These are phyloP conservation scores for Eudyptes chrysolophus DNA, from an alignment of 2,113 vertebrate species.

Conservation along the genomic window DNA sequence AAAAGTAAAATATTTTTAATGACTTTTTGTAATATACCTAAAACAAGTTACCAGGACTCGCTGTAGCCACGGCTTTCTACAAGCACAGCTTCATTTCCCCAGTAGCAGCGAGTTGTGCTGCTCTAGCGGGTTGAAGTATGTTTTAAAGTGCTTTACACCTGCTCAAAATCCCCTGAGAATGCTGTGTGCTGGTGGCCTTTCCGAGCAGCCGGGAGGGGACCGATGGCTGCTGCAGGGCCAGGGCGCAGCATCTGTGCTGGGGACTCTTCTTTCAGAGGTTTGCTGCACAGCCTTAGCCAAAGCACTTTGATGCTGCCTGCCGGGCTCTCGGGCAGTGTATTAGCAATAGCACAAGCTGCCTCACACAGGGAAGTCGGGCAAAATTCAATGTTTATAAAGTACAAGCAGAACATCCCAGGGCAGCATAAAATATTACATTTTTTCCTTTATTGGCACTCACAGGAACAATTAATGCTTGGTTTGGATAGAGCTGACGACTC, in stretches of 20 bases:
- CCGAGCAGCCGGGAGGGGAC: accelerated
- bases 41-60: not conserved
- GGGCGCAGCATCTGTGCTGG: not conserved
- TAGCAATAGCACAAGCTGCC: not conserved
- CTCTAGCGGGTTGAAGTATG: not conserved
- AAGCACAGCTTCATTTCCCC: not conserved
- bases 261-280: not conserved
- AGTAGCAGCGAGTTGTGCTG: accelerated
- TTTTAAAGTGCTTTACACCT: not conserved
- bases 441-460: not conserved
- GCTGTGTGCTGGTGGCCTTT: not conserved
- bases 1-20: not conserved
- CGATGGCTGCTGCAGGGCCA: not conserved
- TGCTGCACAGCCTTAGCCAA: not conserved
- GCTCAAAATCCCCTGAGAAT: not conserved
- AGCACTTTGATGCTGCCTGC: not conserved
- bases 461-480: not conserved
- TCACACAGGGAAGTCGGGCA: not conserved
- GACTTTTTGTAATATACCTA: not conserved
- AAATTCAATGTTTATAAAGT: not conserved
- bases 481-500: not conserved
- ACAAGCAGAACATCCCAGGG: not conserved
- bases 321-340: not conserved
- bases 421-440: not conserved
- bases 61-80: not conserved